phyloP scores from a whole-genome alignment of 1,140 invertebrate genomes.

The Mactra quadrangularis region DNA sequence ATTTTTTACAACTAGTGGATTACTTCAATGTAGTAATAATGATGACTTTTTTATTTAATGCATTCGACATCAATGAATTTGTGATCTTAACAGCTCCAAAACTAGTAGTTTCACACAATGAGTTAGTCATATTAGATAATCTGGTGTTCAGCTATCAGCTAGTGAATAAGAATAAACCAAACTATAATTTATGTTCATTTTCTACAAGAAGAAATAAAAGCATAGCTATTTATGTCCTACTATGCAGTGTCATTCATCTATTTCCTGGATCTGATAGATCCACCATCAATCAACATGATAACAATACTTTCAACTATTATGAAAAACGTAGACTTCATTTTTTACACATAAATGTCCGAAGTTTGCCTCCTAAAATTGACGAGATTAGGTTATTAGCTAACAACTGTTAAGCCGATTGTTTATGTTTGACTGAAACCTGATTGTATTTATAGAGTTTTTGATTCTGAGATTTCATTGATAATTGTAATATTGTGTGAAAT shows the following conservation, averaged over 20 bases:
- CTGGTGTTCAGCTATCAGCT: too few relatives aligned
- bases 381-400: constrained; percentile 8
- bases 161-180: too few relatives aligned
- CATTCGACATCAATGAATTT: too few relatives aligned
- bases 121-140: too few relatives aligned
- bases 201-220: not conserved
- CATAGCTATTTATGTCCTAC: constrained; percentile 3
- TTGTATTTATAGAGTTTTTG: constrained; percentile 20
- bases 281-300: not conserved
- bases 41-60: too few relatives aligned
- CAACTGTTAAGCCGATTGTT: not conserved
- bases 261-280: not conserved
- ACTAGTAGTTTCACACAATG: too few relatives aligned
- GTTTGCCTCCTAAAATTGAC: constrained; percentile 31
- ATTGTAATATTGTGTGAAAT: constrained; percentile 8
- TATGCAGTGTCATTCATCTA: constrained; percentile 25
- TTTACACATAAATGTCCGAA: constrained; percentile 34
- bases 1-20: too few relatives aligned
- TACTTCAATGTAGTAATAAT: too few relatives aligned
- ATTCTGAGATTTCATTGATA: constrained; percentile 33
- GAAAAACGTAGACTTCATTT: constrained; percentile 37
- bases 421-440: constrained; percentile 36
- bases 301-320: constrained; percentile 10
- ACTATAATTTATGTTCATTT: too few relatives aligned
- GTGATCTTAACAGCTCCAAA: too few relatives aligned